Percentiles rank a stretch among this genome's conserved stretches.
These are phyloP conservation scores for Macrobrachium rosenbergii DNA, from an alignment of 1,140 invertebrate species.

Conservation along the genomic window DNA sequence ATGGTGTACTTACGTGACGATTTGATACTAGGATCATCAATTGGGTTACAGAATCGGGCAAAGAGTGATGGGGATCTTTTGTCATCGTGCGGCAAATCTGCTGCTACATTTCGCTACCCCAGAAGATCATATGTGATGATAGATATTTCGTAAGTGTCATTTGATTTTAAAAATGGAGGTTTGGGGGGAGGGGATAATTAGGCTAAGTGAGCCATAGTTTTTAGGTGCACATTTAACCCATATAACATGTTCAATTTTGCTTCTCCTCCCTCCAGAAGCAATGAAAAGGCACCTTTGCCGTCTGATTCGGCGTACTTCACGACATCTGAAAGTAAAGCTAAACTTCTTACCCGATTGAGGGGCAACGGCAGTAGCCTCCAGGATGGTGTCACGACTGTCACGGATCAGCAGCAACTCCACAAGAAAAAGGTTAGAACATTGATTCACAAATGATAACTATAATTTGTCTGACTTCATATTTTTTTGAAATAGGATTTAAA, in stretches of 20 bases:
- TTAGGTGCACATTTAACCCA: too few relatives aligned
- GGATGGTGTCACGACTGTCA: conserved; percentile 66
- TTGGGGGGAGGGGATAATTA: too few relatives aligned
- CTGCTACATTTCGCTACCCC: too few relatives aligned
- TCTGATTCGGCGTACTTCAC: conserved; percentile 78
- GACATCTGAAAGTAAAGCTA: conserved; percentile 80
- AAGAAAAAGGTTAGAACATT: conserved; percentile 69
- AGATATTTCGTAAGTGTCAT: not conserved
- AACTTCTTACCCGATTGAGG: conserved; percentile 74
- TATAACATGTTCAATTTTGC: not conserved
- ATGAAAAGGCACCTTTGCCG: conserved; percentile 72
- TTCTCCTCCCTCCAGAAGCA: conserved; percentile 13
- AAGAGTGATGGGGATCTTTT: too few relatives aligned
- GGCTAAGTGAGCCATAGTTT: too few relatives aligned
- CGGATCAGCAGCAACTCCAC: conserved; percentile 68
- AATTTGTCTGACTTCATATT: not conserved
- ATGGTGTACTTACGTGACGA: too few relatives aligned
- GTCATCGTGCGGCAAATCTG: too few relatives aligned
- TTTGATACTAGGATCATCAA: too few relatives aligned
- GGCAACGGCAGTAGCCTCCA: conserved; percentile 66
- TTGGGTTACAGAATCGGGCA: too few relatives aligned
- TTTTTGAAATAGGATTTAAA: not conserved
- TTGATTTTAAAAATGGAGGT: not conserved
- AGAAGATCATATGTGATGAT: not conserved
- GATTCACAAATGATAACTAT: too few relatives aligned